A percentile compares a stretch with the other conserved stretches of the same genome.
These are phyloP conservation scores for Heliconius aoede DNA, from an alignment of 2,888 invertebrate species.

Conservation along the genomic window DNA sequence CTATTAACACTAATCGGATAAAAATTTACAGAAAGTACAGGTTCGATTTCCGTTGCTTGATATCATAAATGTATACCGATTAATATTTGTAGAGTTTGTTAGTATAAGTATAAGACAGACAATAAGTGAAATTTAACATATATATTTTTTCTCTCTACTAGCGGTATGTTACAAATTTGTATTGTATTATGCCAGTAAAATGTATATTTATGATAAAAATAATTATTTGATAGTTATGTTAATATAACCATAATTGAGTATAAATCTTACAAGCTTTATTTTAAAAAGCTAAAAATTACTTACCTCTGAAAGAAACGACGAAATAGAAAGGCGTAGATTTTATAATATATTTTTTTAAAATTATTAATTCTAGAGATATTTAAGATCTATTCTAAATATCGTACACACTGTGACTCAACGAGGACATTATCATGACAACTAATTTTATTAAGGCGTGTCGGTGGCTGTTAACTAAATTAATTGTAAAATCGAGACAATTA, in stretches of 20 bases:
- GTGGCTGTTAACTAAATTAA: constrained; percentile 47
- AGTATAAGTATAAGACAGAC: background rate
- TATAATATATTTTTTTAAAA: background rate
- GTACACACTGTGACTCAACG: constrained; percentile 30
- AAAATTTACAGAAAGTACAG: too few relatives aligned
- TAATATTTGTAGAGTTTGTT: background rate
- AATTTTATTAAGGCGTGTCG: constrained; percentile 34
- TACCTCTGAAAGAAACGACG: background rate
- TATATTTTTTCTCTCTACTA: background rate
- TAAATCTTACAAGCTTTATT: background rate
- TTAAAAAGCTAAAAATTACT: background rate
- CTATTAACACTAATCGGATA: background rate
- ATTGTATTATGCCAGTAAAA: background rate
- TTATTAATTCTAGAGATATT: background rate
- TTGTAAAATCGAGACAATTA: constrained; percentile 49
- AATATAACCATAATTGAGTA: background rate
- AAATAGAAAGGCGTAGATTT: background rate
- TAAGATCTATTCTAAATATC: background rate
- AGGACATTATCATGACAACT: constrained; percentile 30
- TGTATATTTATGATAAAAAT: background rate
- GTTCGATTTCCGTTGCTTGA: background rate
- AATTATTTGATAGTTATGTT: background rate
- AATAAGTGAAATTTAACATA: background rate
- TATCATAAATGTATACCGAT: background rate
- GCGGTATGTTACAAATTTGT: background rate